Percentiles rank a stretch among this genome's conserved stretches.
Evolutionary conservation across 1,140 invertebrate species (phyloP).

Genomic region (Campodea augens): DNA sequence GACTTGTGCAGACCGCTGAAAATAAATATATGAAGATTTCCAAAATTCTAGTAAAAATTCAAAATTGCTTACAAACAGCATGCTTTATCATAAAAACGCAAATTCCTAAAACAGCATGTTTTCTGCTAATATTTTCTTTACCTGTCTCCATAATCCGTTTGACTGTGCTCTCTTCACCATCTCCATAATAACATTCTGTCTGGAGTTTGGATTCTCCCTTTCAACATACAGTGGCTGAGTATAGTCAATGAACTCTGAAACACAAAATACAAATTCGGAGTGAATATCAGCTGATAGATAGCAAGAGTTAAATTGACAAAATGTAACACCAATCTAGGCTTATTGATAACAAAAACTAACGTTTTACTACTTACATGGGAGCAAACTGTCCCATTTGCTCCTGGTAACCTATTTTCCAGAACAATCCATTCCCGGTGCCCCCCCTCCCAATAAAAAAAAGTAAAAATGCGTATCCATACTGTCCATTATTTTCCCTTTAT

Average conservation of each 20-base stretch:
- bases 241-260: conserved; percentile 80
- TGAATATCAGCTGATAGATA: too few species aligned
- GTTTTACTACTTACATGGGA: too few species aligned
- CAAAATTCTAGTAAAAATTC: neutral
- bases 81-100: neutral
- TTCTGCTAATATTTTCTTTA: conserved; percentile 16
- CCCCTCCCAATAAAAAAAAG: too few species aligned
- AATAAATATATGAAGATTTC: neutral
- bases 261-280: too few species aligned
- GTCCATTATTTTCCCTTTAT: too few species aligned
- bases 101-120: neutral
- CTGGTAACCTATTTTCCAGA: too few species aligned
- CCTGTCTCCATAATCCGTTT: conserved; percentile 76
- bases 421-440: too few species aligned
- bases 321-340: too few species aligned
- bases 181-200: conserved; percentile 75
- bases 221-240: conserved; percentile 87
- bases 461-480: too few species aligned
- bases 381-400: too few species aligned
- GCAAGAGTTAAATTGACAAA: too few species aligned
- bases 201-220: conserved; percentile 76
- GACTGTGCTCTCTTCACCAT: conserved; percentile 70
- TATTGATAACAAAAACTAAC: too few species aligned
- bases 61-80: neutral
- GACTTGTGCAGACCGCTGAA: neutral